These are phyloP conservation scores for Pteronotus mesoamericanus DNA, from an alignment of 2,797 vertebrate genomes.

Conservation along the genomic window DNA sequence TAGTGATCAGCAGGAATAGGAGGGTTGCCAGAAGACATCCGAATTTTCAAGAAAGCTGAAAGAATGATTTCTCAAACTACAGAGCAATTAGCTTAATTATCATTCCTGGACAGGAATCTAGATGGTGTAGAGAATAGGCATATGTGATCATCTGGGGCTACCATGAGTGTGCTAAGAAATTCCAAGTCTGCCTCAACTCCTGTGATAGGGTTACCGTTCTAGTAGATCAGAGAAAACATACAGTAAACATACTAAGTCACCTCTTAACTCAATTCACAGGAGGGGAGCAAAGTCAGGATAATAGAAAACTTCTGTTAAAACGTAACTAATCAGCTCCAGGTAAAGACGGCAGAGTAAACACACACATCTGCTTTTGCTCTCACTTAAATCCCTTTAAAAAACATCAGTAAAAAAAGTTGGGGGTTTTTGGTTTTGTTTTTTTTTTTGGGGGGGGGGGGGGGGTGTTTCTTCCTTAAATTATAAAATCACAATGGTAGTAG, in stretches of 20 bases:
- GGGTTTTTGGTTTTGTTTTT: too few species aligned
- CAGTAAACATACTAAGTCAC: conserved; percentile 49
- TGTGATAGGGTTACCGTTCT: neutral
- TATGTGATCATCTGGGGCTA: neutral
- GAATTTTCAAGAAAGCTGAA: conserved; percentile 38
- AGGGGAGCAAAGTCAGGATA: conserved; percentile 7
- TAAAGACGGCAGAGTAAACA: conserved; percentile 49
- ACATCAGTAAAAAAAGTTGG: neutral
- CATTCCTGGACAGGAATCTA: neutral
- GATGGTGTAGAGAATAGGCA: neutral
- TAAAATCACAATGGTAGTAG: neutral
- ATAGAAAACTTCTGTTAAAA: conserved; percentile 62
- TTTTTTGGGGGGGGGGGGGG: too few species aligned
- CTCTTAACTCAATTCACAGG: conserved; percentile 19
- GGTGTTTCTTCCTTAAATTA: conserved; percentile 42
- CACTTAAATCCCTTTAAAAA: conserved; percentile 41
- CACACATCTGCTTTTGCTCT: conserved; percentile 45
- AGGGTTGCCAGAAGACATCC: neutral
- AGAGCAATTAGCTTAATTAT: neutral
- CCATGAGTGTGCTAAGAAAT: neutral
- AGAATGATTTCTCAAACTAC: conserved; percentile 9
- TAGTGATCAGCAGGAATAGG: conserved; percentile 16
- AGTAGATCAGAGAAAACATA: neutral
- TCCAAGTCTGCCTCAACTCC: conserved; percentile 17
- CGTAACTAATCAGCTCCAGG: conserved; percentile 52